A percentile compares a stretch with the other conserved stretches of the same genome.
Conservation (phyloP, 2,797 vertebrate species). For the Crenuchus spilurus region DNA sequence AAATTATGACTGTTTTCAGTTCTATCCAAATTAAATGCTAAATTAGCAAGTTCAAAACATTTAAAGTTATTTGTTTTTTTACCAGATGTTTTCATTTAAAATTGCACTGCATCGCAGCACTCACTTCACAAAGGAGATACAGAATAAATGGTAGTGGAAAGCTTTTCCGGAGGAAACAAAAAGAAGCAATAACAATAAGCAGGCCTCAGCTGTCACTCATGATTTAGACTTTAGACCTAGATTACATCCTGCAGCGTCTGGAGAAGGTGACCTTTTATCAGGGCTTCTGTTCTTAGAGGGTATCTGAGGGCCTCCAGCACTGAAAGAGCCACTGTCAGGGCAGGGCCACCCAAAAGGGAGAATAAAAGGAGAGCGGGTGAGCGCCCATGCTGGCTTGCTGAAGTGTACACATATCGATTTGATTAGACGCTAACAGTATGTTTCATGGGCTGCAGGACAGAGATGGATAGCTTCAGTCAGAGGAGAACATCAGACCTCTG, state of each 20-base stretch:
- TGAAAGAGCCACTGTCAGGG: background rate
- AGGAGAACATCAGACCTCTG: conserved; percentile 45
- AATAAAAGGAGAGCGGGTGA: conserved; percentile 18
- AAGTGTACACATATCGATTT: conserved; percentile 65
- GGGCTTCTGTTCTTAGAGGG: conserved; percentile 38
- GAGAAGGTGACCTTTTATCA: conserved; percentile 53
- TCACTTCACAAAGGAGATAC: background rate
- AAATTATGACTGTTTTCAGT: too few relatives aligned
- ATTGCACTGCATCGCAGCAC: background rate
- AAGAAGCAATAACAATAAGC: conserved; percentile 15
- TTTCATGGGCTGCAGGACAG: conserved; percentile 59
- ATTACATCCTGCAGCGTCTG: conserved; percentile 8
- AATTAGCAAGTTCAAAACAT: too few relatives aligned
- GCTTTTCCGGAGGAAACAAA: conserved; percentile 10
- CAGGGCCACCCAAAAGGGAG: background rate
- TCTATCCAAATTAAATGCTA: background rate
- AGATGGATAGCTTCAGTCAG: conserved; percentile 58
- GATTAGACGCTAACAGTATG: conserved; percentile 61
- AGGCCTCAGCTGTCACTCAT: conserved; percentile 1
- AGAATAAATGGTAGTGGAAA: background rate
- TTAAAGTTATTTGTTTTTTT: too few relatives aligned
- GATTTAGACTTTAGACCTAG: conserved; percentile 33
- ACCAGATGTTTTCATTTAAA: too few relatives aligned
- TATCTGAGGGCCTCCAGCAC: conserved; percentile 25
- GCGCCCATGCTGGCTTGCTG: conserved; percentile 47